Conservation (phyloP, 2,113 vertebrate species). For the Toxotes chatareus region DNA sequence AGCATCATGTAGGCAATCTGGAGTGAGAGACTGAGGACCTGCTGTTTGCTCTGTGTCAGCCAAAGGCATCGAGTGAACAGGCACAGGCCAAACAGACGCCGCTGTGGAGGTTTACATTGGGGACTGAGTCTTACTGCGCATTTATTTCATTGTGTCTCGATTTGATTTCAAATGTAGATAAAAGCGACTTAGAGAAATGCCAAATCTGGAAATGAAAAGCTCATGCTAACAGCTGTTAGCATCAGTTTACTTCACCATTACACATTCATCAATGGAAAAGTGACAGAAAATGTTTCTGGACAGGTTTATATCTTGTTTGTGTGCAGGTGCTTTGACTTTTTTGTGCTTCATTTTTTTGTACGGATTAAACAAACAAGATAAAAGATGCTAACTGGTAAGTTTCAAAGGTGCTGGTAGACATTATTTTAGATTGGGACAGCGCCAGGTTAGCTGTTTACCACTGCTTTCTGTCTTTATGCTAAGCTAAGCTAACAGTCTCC, state of each 20-base stretch:
- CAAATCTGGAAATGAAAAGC: neutral
- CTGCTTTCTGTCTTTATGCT: neutral
- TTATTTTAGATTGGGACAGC: neutral
- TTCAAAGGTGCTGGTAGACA: neutral
- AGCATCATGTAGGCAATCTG: constrained; percentile 70
- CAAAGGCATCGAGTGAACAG: constrained; percentile 48
- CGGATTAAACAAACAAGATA: too few species aligned
- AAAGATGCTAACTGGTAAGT: neutral
- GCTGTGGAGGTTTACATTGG: constrained; percentile 24
- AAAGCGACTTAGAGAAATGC: neutral
- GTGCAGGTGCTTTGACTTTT: too few species aligned
- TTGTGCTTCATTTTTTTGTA: too few species aligned
- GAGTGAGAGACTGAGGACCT: constrained; percentile 70
- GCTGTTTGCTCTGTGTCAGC: constrained; percentile 73
- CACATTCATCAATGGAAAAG: neutral
- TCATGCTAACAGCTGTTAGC: neutral
- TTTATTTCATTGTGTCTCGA: neutral
- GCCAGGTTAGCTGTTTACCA: neutral
- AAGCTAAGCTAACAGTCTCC: neutral
- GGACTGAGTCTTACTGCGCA: neutral
- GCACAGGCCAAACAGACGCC: constrained; percentile 42
- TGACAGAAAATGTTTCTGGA: neutral
- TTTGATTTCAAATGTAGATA: neutral
- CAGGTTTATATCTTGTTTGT: neutral
- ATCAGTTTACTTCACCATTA: neutral